Percentiles rank a stretch among this genome's conserved stretches.
Evolutionary conservation across 2,797 vertebrate species (phyloP).

Genomic region (Xenopus petersii): DNA sequence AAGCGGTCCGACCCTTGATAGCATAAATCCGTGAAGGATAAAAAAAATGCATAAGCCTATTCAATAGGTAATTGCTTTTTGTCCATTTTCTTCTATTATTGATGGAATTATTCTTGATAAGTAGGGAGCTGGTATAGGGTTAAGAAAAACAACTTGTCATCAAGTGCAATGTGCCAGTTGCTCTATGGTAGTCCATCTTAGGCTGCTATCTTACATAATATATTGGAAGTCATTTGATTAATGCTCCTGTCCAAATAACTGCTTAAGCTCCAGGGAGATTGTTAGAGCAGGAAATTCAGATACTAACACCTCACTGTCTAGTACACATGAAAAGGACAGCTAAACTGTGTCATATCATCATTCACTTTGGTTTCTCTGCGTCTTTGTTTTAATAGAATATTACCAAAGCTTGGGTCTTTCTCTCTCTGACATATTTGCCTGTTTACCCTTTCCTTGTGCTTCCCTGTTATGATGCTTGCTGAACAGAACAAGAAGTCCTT

Average conservation of each 20-base stretch:
- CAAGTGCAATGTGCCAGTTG: conserved; percentile 24
- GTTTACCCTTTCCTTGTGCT: conserved; percentile 7
- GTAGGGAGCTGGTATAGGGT: conserved; percentile 33
- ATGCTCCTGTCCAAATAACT: conserved; percentile 49
- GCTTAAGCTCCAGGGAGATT: conserved; percentile 48
- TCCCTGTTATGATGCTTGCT: conserved; percentile 31
- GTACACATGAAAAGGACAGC: conserved; percentile 42
- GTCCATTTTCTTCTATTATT: conserved; percentile 11
- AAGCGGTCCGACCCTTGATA: conserved; percentile 34
- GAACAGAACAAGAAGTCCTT: conserved; percentile 50
- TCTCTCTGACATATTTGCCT: conserved; percentile 21
- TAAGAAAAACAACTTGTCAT: conserved; percentile 24
- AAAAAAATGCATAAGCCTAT: conserved; percentile 37
- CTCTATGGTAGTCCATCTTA: conserved; percentile 27
- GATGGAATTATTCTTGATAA: conserved; percentile 32
- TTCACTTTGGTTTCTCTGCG: conserved; percentile 36
- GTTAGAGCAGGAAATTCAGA: conserved; percentile 42
- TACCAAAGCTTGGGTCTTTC: conserved; percentile 25
- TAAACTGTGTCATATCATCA: conserved; percentile 50
- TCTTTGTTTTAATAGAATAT: conserved; percentile 27
- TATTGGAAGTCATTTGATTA: conserved; percentile 52
- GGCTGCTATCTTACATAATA: conserved; percentile 19
- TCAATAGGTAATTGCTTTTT: conserved; percentile 46
- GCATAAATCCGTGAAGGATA: conserved; percentile 39
- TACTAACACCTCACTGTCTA: conserved; percentile 41